phyloP scores from a whole-genome alignment of 1,140 invertebrate species.

The Lethocerus indicus region DNA sequence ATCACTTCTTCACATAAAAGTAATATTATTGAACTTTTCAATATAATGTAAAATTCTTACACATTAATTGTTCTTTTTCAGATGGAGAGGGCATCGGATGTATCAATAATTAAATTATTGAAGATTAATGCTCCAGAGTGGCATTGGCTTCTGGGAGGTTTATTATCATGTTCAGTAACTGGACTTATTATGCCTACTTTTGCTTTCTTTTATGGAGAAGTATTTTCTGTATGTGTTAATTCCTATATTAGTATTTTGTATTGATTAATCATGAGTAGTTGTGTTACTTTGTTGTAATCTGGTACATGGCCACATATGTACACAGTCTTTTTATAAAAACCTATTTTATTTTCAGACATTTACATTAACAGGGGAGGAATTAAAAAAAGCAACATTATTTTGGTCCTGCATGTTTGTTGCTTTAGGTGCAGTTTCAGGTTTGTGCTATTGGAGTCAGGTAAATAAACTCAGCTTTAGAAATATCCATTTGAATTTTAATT shows the following conservation, averaged over 20 bases:
- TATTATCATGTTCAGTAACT: constrained; percentile 42
- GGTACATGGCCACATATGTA: no score
- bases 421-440: not conserved
- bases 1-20: no score
- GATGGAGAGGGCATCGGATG: no score
- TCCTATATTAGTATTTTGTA: no score
- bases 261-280: no score
- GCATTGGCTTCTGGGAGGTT: constrained; percentile 44
- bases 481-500: no score
- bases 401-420: constrained; percentile 24
- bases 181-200: constrained; percentile 59
- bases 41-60: no score
- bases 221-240: constrained; percentile 40
- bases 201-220: constrained; percentile 61
- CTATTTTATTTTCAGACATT: constrained; percentile 30
- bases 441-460: not conserved
- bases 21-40: no score
- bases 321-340: no score
- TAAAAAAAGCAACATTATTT: constrained; percentile 27
- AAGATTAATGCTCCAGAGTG: constrained; percentile 29
- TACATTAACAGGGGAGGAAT: constrained; percentile 26
- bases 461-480: not conserved
- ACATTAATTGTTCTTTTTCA: no score
- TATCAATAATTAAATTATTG: no score
- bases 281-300: no score